Evolutionary conservation across 2,113 vertebrate species (phyloP).

Genomic region (Callipepla squamata): DNA sequence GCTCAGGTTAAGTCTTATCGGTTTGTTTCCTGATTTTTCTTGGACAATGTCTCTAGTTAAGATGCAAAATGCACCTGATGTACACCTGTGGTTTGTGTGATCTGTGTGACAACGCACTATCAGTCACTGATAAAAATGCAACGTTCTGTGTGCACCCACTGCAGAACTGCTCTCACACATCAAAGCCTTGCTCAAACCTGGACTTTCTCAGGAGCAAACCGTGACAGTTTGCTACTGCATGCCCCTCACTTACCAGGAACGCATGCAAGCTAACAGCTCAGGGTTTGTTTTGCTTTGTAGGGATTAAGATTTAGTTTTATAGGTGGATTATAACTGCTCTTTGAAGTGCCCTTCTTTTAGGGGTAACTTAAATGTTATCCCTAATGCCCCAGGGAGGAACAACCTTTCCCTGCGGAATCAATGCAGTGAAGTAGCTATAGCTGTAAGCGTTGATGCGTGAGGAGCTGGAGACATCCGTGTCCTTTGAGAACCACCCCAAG

Average conservation of each 20-base stretch:
- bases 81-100: not conserved
- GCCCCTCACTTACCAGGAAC: not conserved
- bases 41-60: not conserved
- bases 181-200: not conserved
- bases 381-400: not conserved
- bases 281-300: too few relatives aligned
- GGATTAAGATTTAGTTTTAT: not conserved
- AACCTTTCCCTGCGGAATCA: not conserved
- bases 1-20: slow-evolving; percentile 14
- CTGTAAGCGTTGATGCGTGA: fast-evolving
- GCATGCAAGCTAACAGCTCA: not conserved
- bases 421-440: fast-evolving
- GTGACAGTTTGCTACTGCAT: not conserved
- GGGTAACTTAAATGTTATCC: not conserved
- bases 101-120: not conserved
- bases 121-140: not conserved
- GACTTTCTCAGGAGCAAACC: not conserved
- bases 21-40: not conserved
- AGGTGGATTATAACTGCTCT: not conserved
- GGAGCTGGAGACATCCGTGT: not conserved
- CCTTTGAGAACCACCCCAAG: not conserved
- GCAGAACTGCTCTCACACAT: not conserved
- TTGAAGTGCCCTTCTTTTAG: not conserved
- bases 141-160: not conserved
- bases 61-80: not conserved